Evolutionary conservation across 2,888 invertebrate species (phyloP).

Genomic region (Helicoverpa assulta): DNA sequence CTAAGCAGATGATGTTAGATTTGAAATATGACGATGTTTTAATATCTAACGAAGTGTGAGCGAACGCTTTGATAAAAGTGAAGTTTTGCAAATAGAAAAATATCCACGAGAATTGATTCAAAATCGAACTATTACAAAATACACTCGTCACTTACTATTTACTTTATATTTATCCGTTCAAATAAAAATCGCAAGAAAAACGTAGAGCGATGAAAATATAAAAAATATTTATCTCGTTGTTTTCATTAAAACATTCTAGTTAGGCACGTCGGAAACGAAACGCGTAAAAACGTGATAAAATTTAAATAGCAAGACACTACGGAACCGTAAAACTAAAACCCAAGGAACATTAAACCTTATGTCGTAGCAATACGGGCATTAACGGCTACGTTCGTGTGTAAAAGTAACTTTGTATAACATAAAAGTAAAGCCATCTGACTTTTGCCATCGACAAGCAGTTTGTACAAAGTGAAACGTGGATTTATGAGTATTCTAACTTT

Average conservation of each 20-base stretch:
- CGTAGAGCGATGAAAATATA: conserved; percentile 8
- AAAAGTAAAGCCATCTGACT: conserved; percentile 61
- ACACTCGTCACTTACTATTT: too few species aligned
- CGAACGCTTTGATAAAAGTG: too few species aligned
- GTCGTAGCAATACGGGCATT: conserved; percentile 4
- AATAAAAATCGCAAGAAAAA: not conserved
- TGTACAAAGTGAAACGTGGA: conserved; percentile 41
- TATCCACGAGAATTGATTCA: not conserved
- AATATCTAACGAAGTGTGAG: too few species aligned
- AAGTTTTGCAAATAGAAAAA: too few species aligned
- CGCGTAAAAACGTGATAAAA: conserved; percentile 66
- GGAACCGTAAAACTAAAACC: not conserved
- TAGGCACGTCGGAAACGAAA: conserved; percentile 60
- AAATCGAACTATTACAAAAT: not conserved
- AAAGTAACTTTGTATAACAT: conserved; percentile 28
- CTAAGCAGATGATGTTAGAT: too few species aligned
- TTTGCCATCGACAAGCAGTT: conserved; percentile 51
- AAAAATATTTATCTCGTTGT: conserved; percentile 27
- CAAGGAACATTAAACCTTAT: conserved; percentile 13
- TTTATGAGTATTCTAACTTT: conserved; percentile 44
- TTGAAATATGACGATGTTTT: too few species aligned
- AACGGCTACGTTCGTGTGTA: not conserved
- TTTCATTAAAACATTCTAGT: conserved; percentile 64
- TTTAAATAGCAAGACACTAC: conserved; percentile 18
- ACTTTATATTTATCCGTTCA: too few species aligned